A percentile compares a stretch with the other conserved stretches of the same genome.
phyloP scores from a whole-genome alignment of 2,113 vertebrate species.

The Podocnemis expansa region DNA sequence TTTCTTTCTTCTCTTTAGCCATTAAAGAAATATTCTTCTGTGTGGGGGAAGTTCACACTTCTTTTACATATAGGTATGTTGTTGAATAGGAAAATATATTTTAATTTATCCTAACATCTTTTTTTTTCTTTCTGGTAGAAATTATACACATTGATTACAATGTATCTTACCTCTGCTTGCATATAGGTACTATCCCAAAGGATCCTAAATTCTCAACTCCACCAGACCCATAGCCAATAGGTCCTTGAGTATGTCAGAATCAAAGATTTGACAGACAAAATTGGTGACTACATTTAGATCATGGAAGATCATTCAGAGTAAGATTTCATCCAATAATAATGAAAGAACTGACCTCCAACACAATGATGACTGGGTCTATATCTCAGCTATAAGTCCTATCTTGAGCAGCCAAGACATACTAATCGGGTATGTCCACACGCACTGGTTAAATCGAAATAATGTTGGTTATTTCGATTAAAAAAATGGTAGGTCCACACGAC shows the following conservation, averaged over 20 bases:
- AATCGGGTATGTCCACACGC: too few relatives aligned
- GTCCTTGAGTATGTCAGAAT: background rate
- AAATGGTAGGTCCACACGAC: too few relatives aligned
- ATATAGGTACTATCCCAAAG: background rate
- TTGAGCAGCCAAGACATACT: slow-evolving; percentile 45
- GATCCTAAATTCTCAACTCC: background rate
- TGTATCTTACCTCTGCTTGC: background rate
- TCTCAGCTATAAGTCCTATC: slow-evolving; percentile 63
- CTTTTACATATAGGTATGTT: background rate
- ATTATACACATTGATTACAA: background rate
- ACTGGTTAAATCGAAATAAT: too few relatives aligned
- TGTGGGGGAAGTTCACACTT: background rate
- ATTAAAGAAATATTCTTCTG: background rate
- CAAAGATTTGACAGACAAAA: slow-evolving; percentile 40
- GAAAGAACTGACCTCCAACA: slow-evolving; percentile 71
- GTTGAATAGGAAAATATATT: background rate
- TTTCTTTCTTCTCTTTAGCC: background rate
- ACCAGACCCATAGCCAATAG: background rate
- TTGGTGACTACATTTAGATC: slow-evolving; percentile 66
- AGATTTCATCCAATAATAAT: slow-evolving; percentile 75
- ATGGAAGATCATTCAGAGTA: slow-evolving; percentile 60
- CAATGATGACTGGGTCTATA: slow-evolving; percentile 63
- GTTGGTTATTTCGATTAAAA: too few relatives aligned
- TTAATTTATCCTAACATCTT: background rate
- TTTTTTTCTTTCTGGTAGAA: background rate